Evolutionary conservation across 92 coral and sea anemone genomes (phyloP), one percentile per base, ranked within the genome.

Genomic region (Porites rus): DNA sequence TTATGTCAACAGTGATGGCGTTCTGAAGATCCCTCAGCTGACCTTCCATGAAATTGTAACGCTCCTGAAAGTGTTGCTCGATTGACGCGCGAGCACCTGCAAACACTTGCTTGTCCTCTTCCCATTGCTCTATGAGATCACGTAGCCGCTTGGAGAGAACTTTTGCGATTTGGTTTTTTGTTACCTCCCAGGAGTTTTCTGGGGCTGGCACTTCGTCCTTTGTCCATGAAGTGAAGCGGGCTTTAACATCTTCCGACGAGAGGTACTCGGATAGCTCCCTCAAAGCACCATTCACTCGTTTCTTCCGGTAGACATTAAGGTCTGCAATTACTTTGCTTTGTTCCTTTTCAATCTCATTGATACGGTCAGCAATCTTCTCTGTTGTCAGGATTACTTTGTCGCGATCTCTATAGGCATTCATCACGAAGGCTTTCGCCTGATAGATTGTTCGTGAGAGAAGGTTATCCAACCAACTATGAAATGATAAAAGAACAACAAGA

Each of bases 101-200:
- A 51, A 51, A 70, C 46, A 79, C 38, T n/a, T 78, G 74, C 14
- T 53, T 69, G 14, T 79, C 71, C 13, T 50, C 76, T 54, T 86
- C 90, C 90, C 90, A 86, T n/a, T 86, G 6, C 21, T 53, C 22
- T 3, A 86, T 53, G 72, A 68, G 0, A 4, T 69, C 50, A 3
- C 18, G 18, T 12, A 86, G 71, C 16, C 90, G 76, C 58, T 22
- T 3, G 20, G 60, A 25, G 6, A 86, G 19, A 3, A 59, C 73
- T 86, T 86, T 70, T n/a, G 3, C n/a, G 61, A 86, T 68, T 1
- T 51, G 14, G 25, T 16, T 12, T 54, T 78, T 70, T 10, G 89
- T 86, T 7, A 1, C n/a, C 7, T 9, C 43, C 89, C 89, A 86
- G 65, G 77, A 51, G 14, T 58, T 10, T 52, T 73, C 79, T 50